Percentiles rank a stretch among this genome's conserved stretches.
Evolutionary conservation across 23 tunicate species (phyloP).

Genomic region (Diplosoma virens): DNA sequence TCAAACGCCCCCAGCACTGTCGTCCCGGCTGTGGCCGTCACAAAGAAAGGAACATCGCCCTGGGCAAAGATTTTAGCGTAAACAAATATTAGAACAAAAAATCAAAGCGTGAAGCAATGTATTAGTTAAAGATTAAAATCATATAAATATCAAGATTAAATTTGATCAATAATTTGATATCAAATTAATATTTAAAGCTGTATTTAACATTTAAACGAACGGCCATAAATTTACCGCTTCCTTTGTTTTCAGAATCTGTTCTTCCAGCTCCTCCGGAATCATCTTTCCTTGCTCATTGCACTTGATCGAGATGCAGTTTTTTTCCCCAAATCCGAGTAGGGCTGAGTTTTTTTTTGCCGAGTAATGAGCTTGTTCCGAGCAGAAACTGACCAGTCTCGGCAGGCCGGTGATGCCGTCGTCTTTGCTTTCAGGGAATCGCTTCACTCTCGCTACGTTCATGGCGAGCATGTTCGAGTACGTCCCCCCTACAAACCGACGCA

Average conservation of each 20-base stretch:
- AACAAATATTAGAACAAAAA: too few relatives aligned
- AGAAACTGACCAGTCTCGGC: slow-evolving; percentile 44
- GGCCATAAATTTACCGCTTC: too few relatives aligned
- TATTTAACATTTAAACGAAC: too few relatives aligned
- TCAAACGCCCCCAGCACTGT: slow-evolving; percentile 89
- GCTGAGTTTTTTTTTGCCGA: slow-evolving; percentile 61
- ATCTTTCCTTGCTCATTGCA: slow-evolving; percentile 70
- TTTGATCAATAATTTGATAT: too few relatives aligned
- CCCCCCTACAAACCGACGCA: too few relatives aligned
- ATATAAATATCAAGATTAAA: too few relatives aligned
- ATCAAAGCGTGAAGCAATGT: too few relatives aligned
- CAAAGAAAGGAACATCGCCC: slow-evolving; percentile 67
- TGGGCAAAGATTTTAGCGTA: too few relatives aligned
- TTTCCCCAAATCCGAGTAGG: slow-evolving; percentile 54
- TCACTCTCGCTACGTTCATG: slow-evolving; percentile 53
- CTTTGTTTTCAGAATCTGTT: slow-evolving; percentile 13
- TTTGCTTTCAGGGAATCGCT: slow-evolving; percentile 54
- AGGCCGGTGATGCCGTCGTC: slow-evolving; percentile 22
- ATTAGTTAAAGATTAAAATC: too few relatives aligned
- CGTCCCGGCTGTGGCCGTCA: slow-evolving; percentile 87
- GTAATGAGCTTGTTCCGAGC: slow-evolving; percentile 73
- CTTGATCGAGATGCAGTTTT: slow-evolving; percentile 40
- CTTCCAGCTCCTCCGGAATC: slow-evolving; percentile 63
- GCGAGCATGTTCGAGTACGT: slow-evolving; percentile 68
- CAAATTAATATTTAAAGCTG: too few relatives aligned